Evolutionary conservation across 2,888 invertebrate species (phyloP), one percentile per base, ranked within the genome.

Genomic region (Ditula angustiorana): DNA sequence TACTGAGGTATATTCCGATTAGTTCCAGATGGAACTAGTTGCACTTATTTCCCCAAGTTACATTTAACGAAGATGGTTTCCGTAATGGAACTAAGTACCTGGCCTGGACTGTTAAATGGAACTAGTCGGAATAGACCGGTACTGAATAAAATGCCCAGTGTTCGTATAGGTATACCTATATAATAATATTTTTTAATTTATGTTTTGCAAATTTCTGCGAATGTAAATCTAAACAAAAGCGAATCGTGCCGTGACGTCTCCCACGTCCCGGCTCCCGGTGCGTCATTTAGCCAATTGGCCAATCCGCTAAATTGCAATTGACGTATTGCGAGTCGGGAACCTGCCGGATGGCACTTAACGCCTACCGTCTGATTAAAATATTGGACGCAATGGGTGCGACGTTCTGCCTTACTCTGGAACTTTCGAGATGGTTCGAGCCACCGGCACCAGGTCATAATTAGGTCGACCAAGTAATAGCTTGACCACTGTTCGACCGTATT

Each of bases 291-390:
- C 2, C 71, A 69, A 77, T 75, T 72, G 57, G 67, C 61, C 75
- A 73, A 76, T 77, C 68, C 67, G 67, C 68, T 58, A 65, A 73
- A 74, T 74, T 73, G 72, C 58, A 65, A 60, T 16, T 68, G 62
- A 66, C 63, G 61, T 24, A 66, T 46, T 67, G 66, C 69, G 57
- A 67, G 68, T 5, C 23, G 53, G 35, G 53, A 24, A 37, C 24
- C 5, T 33, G 26, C 37, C 55, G 55, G 55, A 55, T 52, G 33
- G n/a, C 19, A 11, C 19, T n/a, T 24, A 37, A 55, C 55, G 37
- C 55, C 55, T 55, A 37, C 37, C 24, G n/a, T 5, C 16, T n/a
- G 47, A n/a, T 49, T 24, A 24, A 46, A 46, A 26, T 26, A 7
- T 23, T 8, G 2, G 16, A 24, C 16, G 24, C 5, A 26, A 37